These are phyloP conservation scores for Rhodinocichla rosea DNA, from an alignment of 2,113 vertebrate species.

Conservation along the genomic window DNA sequence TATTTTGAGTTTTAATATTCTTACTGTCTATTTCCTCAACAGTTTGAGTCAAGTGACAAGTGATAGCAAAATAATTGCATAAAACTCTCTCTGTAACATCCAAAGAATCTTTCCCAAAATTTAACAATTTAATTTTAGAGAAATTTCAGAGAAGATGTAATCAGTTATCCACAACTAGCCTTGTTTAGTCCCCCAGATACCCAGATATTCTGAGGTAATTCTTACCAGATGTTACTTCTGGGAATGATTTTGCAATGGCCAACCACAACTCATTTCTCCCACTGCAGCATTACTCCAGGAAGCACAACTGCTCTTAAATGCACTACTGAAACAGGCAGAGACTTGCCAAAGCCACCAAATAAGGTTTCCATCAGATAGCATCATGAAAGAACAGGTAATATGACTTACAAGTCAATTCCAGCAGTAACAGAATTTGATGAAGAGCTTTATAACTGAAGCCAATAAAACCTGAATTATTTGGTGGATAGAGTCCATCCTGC, in stretches of 20 bases:
- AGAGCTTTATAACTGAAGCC: background rate
- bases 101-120: background rate
- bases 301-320: background rate
- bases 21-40: background rate
- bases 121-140: background rate
- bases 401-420: background rate
- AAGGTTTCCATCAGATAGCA: background rate
- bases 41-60: background rate
- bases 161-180: background rate
- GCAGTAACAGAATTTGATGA: background rate
- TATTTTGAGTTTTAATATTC: background rate
- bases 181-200: background rate
- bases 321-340: background rate
- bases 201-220: background rate
- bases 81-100: background rate
- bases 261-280: background rate
- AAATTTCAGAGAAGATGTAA: background rate
- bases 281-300: background rate
- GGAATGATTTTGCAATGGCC: background rate
- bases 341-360: background rate
- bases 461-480: background rate
- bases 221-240: slow-evolving; percentile 32
- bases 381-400: background rate
- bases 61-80: background rate
- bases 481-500: background rate